A percentile compares a stretch with the other conserved stretches of the same genome.
Evolutionary conservation across 37 sponge, comb jelly and placozoan species (phyloP).

Genomic region (Cliona cf. orientalis): DNA sequence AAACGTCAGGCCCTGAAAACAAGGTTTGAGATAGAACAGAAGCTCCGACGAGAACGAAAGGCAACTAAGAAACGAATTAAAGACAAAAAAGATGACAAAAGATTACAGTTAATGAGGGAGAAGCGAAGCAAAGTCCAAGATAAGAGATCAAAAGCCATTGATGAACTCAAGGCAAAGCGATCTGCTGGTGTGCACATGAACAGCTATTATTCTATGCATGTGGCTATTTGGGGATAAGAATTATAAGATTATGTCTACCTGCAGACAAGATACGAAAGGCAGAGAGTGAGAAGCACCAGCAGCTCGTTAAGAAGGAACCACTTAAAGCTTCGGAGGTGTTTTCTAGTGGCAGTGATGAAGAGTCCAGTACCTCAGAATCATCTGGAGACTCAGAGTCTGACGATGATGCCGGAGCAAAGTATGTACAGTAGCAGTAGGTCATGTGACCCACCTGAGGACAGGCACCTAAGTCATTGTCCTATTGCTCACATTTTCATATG

Average conservation of each 20-base stretch:
- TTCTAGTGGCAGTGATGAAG: slow-evolving; percentile 48
- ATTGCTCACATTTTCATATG: too few species aligned
- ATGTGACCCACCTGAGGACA: too few species aligned
- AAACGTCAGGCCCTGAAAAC: slow-evolving; percentile 83
- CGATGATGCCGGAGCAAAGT: slow-evolving; percentile 60
- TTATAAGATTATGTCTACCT: neutral
- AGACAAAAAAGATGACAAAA: slow-evolving; percentile 31
- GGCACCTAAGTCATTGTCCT: too few species aligned
- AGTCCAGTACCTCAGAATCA: slow-evolving; percentile 26
- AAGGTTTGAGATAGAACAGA: slow-evolving; percentile 82
- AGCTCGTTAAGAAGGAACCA: slow-evolving; percentile 42
- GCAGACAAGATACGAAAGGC: slow-evolving; percentile 74
- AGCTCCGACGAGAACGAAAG: slow-evolving; percentile 69
- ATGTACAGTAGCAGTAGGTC: too few species aligned
- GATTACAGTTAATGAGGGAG: slow-evolving; percentile 34
- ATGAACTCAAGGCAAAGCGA: slow-evolving; percentile 86
- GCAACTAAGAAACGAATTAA: slow-evolving; percentile 55
- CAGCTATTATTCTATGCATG: neutral
- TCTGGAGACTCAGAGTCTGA: slow-evolving; percentile 49
- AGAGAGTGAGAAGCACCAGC: slow-evolving; percentile 39
- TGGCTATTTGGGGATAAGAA: neutral
- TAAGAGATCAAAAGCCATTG: slow-evolving; percentile 81
- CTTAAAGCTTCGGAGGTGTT: slow-evolving; percentile 63
- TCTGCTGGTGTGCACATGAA: slow-evolving; percentile 37
- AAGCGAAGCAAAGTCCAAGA: slow-evolving; percentile 60